These are phyloP conservation scores for Protobothrops mucrosquamatus DNA, from an alignment of 2,113 vertebrate species.

Conservation along the genomic window DNA sequence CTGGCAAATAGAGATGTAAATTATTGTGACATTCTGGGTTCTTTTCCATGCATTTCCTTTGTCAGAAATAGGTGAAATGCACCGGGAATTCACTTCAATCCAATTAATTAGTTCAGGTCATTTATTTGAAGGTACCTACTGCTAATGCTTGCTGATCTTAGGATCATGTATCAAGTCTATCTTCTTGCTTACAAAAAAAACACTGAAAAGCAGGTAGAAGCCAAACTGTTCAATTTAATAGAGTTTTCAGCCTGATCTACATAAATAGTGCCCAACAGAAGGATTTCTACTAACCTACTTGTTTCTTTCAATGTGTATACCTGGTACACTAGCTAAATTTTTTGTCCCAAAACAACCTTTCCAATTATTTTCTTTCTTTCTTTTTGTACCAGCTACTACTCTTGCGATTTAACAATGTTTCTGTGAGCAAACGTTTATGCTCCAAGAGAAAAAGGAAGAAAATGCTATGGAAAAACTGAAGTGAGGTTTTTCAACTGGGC, in stretches of 20 bases:
- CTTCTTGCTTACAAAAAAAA: not conserved
- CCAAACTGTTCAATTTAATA: not conserved
- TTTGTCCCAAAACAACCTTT: not conserved
- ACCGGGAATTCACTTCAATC: not conserved
- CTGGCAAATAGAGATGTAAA: not conserved
- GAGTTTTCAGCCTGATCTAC: not conserved
- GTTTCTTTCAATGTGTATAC: not conserved
- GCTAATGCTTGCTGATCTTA: not conserved
- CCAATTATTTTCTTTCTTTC: not conserved
- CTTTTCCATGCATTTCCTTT: not conserved
- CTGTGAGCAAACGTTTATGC: not conserved
- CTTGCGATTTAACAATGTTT: not conserved
- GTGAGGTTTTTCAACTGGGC: not conserved
- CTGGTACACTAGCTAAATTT: not conserved
- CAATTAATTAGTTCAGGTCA: not conserved
- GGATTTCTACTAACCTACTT: not conserved
- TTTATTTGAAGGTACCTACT: not conserved
- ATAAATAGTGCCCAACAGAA: not conserved
- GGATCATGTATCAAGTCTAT: not conserved
- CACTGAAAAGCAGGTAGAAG: not conserved
- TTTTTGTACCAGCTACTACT: not conserved
- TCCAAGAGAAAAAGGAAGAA: not conserved
- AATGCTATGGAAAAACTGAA: not conserved
- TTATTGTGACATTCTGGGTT: not conserved
- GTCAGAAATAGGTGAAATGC: not conserved